Evolutionary conservation across 2,113 vertebrate species (phyloP).

Genomic region (western clawed frog (Xenopus tropicalis)): UCB_Xtro_10.0 CM004450.2:46741501-46742000

Average conservation of each 20-base stretch:
- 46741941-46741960: too few species aligned
- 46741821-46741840: too few species aligned
- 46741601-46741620: not conserved
- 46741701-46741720: not conserved
- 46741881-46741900: too few species aligned
- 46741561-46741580: not conserved
- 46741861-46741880: too few species aligned
- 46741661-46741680: slow-evolving; percentile 20
- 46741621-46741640: slow-evolving; percentile 2
- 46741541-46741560: not conserved
- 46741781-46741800: too few species aligned
- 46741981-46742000: too few species aligned
- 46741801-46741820: too few species aligned
- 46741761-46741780: not conserved
- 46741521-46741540: not conserved
- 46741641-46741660: slow-evolving; percentile 1
- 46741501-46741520: not conserved
- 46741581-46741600: not conserved
- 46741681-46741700: slow-evolving; percentile 12
- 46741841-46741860: too few species aligned
- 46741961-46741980: too few species aligned
- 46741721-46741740: not conserved
- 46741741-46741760: not conserved
- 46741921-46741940: too few species aligned
- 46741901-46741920: too few species aligned